Percentiles rank a stretch among this genome's conserved stretches.
phyloP scores from a whole-genome alignment of 2,888 invertebrate genomes.

The Oconnorella tubifera region DNA sequence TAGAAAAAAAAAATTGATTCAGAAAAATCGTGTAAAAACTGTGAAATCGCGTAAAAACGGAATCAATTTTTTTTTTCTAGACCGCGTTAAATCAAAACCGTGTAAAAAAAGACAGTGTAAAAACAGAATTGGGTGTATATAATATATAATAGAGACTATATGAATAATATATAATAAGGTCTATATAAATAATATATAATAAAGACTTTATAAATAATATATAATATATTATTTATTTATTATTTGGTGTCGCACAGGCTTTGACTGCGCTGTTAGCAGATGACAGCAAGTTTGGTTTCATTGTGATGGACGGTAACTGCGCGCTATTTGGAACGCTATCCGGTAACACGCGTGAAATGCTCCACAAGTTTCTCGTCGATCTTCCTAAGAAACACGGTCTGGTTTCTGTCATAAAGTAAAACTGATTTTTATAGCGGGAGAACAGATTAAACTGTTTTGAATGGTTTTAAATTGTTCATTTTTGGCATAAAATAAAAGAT shows the following conservation, averaged over 20 bases:
- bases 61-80: no score
- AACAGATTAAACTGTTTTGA: no score
- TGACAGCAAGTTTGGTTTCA: constrained; percentile 99
- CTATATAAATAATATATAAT: not conserved
- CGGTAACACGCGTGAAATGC: constrained; percentile 86
- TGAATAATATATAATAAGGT: not conserved
- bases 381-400: constrained; percentile 97
- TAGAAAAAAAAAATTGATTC: no score
- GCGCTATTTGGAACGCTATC: constrained; percentile 97
- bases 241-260: constrained; percentile 67
- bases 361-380: constrained; percentile 96
- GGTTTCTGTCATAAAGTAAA: no score
- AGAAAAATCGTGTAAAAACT: no score
- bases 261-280: constrained; percentile 93
- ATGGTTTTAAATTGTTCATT: no score
- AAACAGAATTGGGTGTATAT: no score
- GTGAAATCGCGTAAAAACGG: no score
- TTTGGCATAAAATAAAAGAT: no score
- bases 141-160: not conserved
- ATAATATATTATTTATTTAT: not conserved
- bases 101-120: no score
- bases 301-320: constrained; percentile 99
- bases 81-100: no score
- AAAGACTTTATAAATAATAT: not conserved
- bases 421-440: no score